Base-by-base conservation (phyloP, 2,797 vertebrate genomes). In the Sebastolobus alascanus region DNA sequence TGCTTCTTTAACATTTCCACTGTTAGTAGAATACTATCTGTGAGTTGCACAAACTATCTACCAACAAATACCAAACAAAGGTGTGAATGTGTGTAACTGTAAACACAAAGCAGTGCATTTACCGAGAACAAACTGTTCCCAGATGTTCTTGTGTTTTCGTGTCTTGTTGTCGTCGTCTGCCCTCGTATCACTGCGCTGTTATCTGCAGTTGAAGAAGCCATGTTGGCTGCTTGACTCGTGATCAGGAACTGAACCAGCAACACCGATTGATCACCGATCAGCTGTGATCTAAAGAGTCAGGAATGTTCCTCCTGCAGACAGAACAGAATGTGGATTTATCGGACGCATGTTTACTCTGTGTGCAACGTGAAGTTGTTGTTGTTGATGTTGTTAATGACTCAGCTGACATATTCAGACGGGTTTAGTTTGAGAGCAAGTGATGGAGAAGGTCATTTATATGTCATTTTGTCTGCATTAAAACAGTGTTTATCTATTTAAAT, bases 261-360 rank as follows among this genome's bases (percentile, higher is more conserved):
- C 40, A 18, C 11, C 14, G 56, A 81, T 66, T 11, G 82, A 88
- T 69, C 38, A 0, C 3, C 9, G 13, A 66, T 82, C 50, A 8
- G 33, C 60, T 60, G 14, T 69, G 77, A 82, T 59, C 52, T 55
- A 8, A 60, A 20, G 33, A 6, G 18, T n/a, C n/a, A 46, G 74
- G 82, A 86, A 84, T 86, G 75, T 66, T 20, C 31, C 25, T 46
- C n/a, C 43, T 55, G 72, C 59, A 84, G 63, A 54, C 75, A 27
- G 11, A 60, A 27, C 0, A 68, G 80, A 87, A 84, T 67, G 78
- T 31, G 67, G 38, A 27, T 68, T 77, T 66, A 90, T 87, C 80
- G 82, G 52, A 14, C 5, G 56, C 33, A 0, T 88, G 86, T 87
- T 85, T 80, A 13, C 73, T 76, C 43, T 72, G 83, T 82, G 79